Conservation (phyloP, 1,140 invertebrate species). For the Heliconius melpomene region DNA sequence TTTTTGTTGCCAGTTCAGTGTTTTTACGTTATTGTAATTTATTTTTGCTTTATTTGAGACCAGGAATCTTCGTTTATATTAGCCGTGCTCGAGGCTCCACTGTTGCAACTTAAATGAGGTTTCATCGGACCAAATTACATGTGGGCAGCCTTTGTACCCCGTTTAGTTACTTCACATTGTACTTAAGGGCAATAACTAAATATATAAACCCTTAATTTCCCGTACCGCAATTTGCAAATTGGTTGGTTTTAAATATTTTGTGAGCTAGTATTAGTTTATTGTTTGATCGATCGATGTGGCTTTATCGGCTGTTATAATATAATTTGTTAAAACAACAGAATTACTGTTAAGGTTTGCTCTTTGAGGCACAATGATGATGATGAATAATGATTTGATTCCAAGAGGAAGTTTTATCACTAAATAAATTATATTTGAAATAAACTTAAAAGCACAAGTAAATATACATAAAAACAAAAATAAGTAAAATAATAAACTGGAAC, state of each 20-base stretch:
- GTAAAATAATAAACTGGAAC: slow-evolving; percentile 38
- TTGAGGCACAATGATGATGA: not conserved
- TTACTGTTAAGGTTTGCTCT: not conserved
- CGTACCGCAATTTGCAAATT: slow-evolving; percentile 59
- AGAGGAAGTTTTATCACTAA: not conserved
- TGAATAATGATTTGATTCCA: not conserved
- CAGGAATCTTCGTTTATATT: slow-evolving; percentile 63
- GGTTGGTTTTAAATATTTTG: slow-evolving; percentile 40
- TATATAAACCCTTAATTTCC: slow-evolving; percentile 65
- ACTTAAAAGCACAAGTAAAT: slow-evolving; percentile 16
- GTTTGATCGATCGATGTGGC: slow-evolving; percentile 34
- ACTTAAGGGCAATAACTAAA: slow-evolving; percentile 78
- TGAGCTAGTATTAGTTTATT: slow-evolving; percentile 32
- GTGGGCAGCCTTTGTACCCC: slow-evolving; percentile 63
- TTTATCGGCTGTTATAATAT: slow-evolving; percentile 28
- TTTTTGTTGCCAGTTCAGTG: slow-evolving; percentile 69
- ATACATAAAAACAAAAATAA: slow-evolving; percentile 35
- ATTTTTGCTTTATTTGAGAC: slow-evolving; percentile 70
- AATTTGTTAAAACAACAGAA: slow-evolving; percentile 11
- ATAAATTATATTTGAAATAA: not conserved
- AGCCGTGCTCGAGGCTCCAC: slow-evolving; percentile 57
- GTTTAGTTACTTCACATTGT: slow-evolving; percentile 78
- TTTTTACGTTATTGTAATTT: slow-evolving; percentile 73
- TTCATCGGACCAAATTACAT: slow-evolving; percentile 75
- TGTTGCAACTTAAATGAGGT: slow-evolving; percentile 73